Evolutionary conservation across 2,797 vertebrate genomes (phyloP).

Genomic region (Enteromius trimaculatus): DNA sequence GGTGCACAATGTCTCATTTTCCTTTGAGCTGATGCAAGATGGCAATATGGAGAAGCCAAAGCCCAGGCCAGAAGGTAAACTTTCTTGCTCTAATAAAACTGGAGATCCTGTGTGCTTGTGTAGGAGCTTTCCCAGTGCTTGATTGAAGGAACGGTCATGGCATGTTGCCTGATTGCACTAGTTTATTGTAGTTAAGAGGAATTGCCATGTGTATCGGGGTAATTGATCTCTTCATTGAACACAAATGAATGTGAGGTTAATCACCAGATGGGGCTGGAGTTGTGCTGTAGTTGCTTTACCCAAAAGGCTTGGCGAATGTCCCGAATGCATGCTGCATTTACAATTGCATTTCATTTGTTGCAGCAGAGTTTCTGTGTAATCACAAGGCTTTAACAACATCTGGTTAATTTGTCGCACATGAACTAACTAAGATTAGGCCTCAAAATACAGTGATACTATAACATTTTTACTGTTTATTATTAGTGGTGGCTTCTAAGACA

Average conservation of each 20-base stretch:
- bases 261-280: constrained; percentile 11
- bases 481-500: background rate
- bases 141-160: constrained; percentile 8
- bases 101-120: constrained; percentile 3
- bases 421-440: constrained; percentile 5
- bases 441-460: background rate
- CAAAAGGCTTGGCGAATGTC: constrained; percentile 33
- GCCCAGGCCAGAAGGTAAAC: constrained; percentile 84
- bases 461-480: constrained; percentile 8
- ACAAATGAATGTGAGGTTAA: constrained; percentile 29
- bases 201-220: constrained; percentile 33
- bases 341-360: constrained; percentile 18
- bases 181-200: constrained; percentile 36
- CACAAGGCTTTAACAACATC: constrained; percentile 20
- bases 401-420: constrained; percentile 1
- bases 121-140: constrained; percentile 6
- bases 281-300: constrained; percentile 8
- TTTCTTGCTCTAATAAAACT: background rate
- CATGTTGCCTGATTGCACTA: constrained; percentile 27
- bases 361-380: constrained; percentile 20
- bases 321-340: constrained; percentile 38
- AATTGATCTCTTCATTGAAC: constrained; percentile 27
- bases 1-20: constrained; percentile 87
- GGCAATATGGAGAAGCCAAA: constrained; percentile 88
- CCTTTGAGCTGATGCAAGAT: constrained; percentile 90